phyloP scores from a whole-genome alignment of 2,888 invertebrate genomes.

The Ochropleura leucogaster region DNA sequence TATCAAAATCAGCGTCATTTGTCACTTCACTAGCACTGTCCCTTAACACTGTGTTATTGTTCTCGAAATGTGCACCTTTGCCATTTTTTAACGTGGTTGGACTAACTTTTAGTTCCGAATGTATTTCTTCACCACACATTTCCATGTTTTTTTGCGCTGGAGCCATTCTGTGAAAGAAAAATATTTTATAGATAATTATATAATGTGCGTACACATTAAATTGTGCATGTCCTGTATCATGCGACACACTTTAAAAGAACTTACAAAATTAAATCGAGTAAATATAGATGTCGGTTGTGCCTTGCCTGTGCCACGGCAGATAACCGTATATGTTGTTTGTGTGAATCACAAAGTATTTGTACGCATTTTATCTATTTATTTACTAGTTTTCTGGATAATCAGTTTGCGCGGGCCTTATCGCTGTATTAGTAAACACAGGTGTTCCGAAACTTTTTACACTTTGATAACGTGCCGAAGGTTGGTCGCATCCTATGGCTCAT shows the following conservation, averaged over 20 bases:
- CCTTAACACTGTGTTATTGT: conserved; percentile 77
- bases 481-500: conserved; percentile 10
- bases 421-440: conserved; percentile 63
- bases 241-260: neutral
- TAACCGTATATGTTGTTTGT: neutral
- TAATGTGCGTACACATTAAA: neutral
- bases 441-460: conserved; percentile 28
- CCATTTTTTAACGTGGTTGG: conserved; percentile 65
- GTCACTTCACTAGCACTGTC: conserved; percentile 71
- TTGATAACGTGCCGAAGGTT: conserved; percentile 28
- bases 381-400: conserved; percentile 37
- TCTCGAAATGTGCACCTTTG: conserved; percentile 71
- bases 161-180: conserved; percentile 74
- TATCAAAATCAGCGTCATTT: conserved; percentile 80
- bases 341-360: conserved; percentile 22
- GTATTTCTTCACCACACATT: conserved; percentile 70
- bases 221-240: too few relatives aligned
- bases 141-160: conserved; percentile 80
- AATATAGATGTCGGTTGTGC: neutral
- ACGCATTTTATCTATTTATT: conserved; percentile 3
- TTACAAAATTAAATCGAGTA: neutral
- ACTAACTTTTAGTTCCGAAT: conserved; percentile 75
- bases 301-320: neutral
- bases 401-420: conserved; percentile 36
- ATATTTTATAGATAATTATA: neutral